Conservation (phyloP, 1,140 invertebrate genomes). For the Dufourea novaeangliae region DNA sequence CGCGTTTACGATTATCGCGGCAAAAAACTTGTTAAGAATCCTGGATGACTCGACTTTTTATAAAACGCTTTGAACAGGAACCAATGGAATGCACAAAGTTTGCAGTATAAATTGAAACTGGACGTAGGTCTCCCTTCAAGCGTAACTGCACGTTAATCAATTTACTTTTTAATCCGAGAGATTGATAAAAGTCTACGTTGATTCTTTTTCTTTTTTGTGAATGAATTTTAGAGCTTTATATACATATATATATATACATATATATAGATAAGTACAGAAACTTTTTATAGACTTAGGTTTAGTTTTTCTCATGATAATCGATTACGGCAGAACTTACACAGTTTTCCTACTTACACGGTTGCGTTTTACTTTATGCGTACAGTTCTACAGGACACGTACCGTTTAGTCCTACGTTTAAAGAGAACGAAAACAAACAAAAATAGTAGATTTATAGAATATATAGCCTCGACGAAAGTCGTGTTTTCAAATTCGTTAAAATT, state of each 20-base stretch:
- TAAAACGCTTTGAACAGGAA: conserved; percentile 70
- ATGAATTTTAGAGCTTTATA: conserved; percentile 25
- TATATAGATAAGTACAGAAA: not conserved
- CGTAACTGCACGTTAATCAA: conserved; percentile 47
- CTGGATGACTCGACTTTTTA: conserved; percentile 82
- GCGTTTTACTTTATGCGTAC: not conserved
- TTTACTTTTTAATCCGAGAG: no score
- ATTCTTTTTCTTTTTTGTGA: no score
- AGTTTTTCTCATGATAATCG: conserved; percentile 5
- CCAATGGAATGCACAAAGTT: conserved; percentile 69
- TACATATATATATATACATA: not conserved
- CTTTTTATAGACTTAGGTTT: conserved; percentile 11
- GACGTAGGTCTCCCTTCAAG: conserved; percentile 70
- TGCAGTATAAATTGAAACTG: conserved; percentile 70
- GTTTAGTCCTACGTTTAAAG: not conserved
- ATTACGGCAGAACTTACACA: not conserved
- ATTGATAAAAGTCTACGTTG: conserved; percentile 32
- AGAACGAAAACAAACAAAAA: not conserved
- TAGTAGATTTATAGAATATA: not conserved
- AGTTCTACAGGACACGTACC: not conserved
- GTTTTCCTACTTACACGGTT: not conserved
- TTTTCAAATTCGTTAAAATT: conserved; percentile 16
- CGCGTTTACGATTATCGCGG: conserved; percentile 97
- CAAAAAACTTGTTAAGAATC: conserved; percentile 89
- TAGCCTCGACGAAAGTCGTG: not conserved